Percentiles rank a stretch among this genome's conserved stretches.
These are phyloP conservation scores for Liolophura sinensis DNA, from an alignment of 1,140 invertebrate species.

Conservation along the genomic window DNA sequence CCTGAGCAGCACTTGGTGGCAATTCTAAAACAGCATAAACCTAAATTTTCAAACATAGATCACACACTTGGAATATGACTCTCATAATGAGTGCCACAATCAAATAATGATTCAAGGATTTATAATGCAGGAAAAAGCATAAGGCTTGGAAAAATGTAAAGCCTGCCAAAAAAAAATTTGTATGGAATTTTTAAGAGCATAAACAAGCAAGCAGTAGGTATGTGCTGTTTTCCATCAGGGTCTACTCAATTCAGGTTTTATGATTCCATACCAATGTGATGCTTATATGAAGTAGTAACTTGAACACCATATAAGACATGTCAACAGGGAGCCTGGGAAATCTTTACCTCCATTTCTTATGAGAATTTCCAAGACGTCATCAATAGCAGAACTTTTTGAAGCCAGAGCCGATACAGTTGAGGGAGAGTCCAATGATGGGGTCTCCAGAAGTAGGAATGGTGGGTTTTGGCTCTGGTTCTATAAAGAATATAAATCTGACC, in stretches of 20 bases:
- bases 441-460: slow-evolving; percentile 1
- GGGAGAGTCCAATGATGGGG: background rate
- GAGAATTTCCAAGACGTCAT: slow-evolving; percentile 93
- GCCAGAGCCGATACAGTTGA: slow-evolving; percentile 39
- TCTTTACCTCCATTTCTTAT: slow-evolving; percentile 81
- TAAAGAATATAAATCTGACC: background rate
- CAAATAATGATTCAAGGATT: too few species aligned
- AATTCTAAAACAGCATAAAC: slow-evolving; percentile 66
- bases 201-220: too few species aligned
- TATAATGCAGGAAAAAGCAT: slow-evolving; percentile 3
- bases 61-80: too few species aligned
- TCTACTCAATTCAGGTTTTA: too few species aligned
- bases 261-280: too few species aligned
- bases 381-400: slow-evolving; percentile 84
- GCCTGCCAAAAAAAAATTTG: background rate
- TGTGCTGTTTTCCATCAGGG: too few species aligned
- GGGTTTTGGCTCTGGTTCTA: background rate
- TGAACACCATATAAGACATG: too few species aligned
- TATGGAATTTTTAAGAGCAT: too few species aligned
- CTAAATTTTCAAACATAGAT: background rate
- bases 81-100: too few species aligned
- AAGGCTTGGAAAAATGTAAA: slow-evolving; percentile 5
- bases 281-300: too few species aligned
- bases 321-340: too few species aligned
- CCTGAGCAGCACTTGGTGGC: slow-evolving; percentile 81